Evolutionary conservation across 2,888 invertebrate species (phyloP).

Genomic region (Hoplodrina ambigua): DNA sequence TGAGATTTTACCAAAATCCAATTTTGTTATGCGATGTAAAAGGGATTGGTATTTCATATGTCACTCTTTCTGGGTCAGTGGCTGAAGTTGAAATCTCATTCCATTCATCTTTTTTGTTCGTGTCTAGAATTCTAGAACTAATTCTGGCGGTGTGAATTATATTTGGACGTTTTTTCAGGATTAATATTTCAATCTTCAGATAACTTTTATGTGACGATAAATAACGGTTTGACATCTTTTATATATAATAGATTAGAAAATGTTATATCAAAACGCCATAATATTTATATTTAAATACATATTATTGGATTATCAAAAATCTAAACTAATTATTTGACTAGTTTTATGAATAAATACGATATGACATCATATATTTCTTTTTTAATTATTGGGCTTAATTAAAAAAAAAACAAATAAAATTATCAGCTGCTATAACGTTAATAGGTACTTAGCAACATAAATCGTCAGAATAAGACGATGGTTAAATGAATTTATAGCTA

Average conservation of each 20-base stretch:
- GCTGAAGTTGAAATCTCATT: neutral
- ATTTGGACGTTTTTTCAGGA: neutral
- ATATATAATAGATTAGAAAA: too few relatives aligned
- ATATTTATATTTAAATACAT: too few relatives aligned
- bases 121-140: neutral
- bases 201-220: too few relatives aligned
- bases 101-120: neutral
- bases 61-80: conserved; percentile 8
- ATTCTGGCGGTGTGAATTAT: neutral
- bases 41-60: neutral
- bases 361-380: too few relatives aligned
- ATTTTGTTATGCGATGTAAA: conserved; percentile 1
- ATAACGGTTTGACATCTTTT: too few relatives aligned
- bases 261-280: too few relatives aligned
- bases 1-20: conserved; percentile 10
- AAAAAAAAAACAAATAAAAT: neutral
- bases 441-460: neutral
- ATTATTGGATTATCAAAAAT: too few relatives aligned
- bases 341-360: too few relatives aligned
- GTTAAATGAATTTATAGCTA: conserved; percentile 33
- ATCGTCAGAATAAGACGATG: conserved; percentile 16
- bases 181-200: neutral
- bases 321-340: too few relatives aligned
- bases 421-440: neutral
- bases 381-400: too few relatives aligned